These are phyloP conservation scores for Sitta carolinensis DNA, from an alignment of 2,797 vertebrate species.

Conservation along the genomic window DNA sequence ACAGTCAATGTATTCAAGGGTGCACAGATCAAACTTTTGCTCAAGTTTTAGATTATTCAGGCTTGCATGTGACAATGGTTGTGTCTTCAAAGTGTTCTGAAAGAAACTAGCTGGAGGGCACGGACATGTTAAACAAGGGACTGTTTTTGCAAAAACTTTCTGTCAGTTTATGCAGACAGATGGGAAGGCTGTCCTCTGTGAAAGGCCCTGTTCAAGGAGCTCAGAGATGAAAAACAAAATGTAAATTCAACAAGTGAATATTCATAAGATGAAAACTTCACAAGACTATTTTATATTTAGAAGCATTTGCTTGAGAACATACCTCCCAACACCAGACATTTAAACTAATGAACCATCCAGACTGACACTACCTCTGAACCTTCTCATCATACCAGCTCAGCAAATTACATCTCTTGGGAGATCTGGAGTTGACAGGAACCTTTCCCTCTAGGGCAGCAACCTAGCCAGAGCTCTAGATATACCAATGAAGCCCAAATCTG, in stretches of 20 bases:
- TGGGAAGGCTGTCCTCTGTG: slow-evolving; percentile 40
- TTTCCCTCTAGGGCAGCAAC: not conserved
- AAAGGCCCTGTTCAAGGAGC: slow-evolving; percentile 10
- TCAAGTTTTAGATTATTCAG: not conserved
- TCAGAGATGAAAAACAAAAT: slow-evolving; percentile 67
- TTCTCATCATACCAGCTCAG: slow-evolving; percentile 5
- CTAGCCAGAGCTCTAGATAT: not conserved
- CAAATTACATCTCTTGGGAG: not conserved
- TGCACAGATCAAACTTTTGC: not conserved
- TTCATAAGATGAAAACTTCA: slow-evolving; percentile 67
- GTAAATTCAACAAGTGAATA: slow-evolving; percentile 73
- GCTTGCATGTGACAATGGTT: not conserved
- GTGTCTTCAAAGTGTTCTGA: not conserved
- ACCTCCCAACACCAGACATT: slow-evolving; percentile 25
- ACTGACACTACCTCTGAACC: slow-evolving; percentile 2
- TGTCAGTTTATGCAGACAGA: slow-evolving; percentile 30
- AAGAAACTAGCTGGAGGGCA: not conserved
- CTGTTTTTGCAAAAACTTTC: not conserved
- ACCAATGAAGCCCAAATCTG: not conserved
- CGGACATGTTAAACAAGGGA: not conserved
- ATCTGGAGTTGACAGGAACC: not conserved
- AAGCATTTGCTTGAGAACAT: slow-evolving; percentile 27
- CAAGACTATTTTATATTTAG: slow-evolving; percentile 61
- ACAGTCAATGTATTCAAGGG: not conserved
- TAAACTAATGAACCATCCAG: slow-evolving; percentile 35